These are phyloP conservation scores for Chelon labrosus DNA, from an alignment of 2,797 vertebrate species.

Conservation along the genomic window DNA sequence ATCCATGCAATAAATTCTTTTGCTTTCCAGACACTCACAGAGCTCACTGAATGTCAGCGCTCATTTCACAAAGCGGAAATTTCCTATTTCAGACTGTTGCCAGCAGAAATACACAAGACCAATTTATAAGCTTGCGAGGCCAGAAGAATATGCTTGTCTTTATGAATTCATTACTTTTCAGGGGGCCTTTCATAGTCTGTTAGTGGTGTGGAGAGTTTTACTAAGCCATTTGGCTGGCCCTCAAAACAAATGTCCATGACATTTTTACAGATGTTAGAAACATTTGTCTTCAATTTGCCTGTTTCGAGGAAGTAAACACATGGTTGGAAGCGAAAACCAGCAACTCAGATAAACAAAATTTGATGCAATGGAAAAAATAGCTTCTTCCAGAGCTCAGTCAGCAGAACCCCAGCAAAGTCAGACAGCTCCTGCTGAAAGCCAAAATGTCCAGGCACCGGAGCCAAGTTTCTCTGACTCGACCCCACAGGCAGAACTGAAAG, in stretches of 20 bases:
- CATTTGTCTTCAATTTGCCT: background rate
- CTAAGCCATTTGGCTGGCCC: background rate
- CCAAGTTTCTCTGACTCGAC: slow-evolving; percentile 59
- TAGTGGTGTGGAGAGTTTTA: background rate
- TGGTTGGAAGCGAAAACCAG: background rate
- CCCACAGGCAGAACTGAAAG: slow-evolving; percentile 66
- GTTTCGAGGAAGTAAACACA: slow-evolving; percentile 13
- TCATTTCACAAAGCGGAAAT: slow-evolving; percentile 19
- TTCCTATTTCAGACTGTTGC: slow-evolving; percentile 13
- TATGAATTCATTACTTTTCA: background rate
- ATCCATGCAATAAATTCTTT: background rate
- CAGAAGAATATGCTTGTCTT: slow-evolving; percentile 12
- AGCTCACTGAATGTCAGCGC: slow-evolving; percentile 19
- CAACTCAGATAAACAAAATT: background rate
- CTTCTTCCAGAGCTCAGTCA: slow-evolving; percentile 19
- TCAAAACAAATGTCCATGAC: background rate
- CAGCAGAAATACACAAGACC: slow-evolving; percentile 7
- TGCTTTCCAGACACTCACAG: slow-evolving; percentile 29
- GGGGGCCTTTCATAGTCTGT: slow-evolving; percentile 1
- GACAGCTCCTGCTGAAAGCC: slow-evolving; percentile 43
- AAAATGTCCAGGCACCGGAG: slow-evolving; percentile 52
- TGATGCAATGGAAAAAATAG: slow-evolving; percentile 12
- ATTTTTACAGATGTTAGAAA: background rate
- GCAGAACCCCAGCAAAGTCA: slow-evolving; percentile 54
- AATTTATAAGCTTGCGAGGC: slow-evolving; percentile 11